These are phyloP conservation scores for Brienomyrus brachyistius DNA, from an alignment of 2,113 vertebrate species.

Conservation along the genomic window DNA sequence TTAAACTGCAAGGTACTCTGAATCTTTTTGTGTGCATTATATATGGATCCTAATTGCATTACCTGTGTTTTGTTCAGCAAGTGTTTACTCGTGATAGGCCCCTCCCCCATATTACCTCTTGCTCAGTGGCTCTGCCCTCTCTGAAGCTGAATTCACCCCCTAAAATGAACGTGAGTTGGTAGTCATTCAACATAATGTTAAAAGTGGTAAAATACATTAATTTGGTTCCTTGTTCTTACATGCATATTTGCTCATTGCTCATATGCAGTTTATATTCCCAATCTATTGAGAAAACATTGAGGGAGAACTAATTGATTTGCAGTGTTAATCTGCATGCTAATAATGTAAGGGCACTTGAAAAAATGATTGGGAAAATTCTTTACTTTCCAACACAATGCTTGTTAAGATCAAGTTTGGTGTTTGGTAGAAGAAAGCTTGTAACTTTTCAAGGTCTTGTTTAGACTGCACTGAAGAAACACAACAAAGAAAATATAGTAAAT, in stretches of 20 bases:
- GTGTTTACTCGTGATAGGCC: conserved; percentile 32
- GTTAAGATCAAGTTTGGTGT: neutral
- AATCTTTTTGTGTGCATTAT: conserved; percentile 38
- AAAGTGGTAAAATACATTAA: neutral
- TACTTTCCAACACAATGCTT: neutral
- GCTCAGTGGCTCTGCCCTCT: conserved; percentile 20
- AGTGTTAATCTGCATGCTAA: neutral
- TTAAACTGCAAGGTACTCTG: conserved; percentile 38
- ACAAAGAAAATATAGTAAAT: neutral
- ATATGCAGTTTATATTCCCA: neutral
- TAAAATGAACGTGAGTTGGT: neutral
- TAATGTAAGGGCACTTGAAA: conserved; percentile 12
- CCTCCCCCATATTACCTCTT: neutral
- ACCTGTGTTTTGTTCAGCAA: conserved; percentile 27
- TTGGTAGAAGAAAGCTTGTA: neutral
- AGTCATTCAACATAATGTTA: neutral
- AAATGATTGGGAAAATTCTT: neutral
- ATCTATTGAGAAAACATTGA: conserved; percentile 3
- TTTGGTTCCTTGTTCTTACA: neutral
- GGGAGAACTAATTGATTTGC: neutral
- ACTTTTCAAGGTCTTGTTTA: neutral
- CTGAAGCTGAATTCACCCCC: neutral
- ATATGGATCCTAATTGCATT: neutral
- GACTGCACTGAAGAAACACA: neutral
- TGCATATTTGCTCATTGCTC: no score